Conservation (phyloP, 2,888 invertebrate species). For the Xanthorhoe spadicearia region DNA sequence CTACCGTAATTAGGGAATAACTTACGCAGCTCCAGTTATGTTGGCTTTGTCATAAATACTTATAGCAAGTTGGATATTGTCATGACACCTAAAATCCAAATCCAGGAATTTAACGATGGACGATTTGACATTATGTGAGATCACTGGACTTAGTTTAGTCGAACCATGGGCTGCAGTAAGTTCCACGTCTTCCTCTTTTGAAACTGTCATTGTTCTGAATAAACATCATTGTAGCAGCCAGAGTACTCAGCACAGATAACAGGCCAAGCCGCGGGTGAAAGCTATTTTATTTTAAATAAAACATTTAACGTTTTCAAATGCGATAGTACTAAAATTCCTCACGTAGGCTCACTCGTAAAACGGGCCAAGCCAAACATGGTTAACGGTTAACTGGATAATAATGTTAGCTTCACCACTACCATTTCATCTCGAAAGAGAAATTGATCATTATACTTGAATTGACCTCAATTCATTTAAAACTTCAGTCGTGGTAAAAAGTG, state of each 20-base stretch:
- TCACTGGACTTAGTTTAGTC: too few relatives aligned
- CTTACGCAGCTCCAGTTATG: neutral
- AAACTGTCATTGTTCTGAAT: too few relatives aligned
- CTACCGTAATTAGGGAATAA: neutral
- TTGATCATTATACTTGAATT: neutral
- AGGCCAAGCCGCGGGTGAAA: neutral
- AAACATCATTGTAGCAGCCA: too few relatives aligned
- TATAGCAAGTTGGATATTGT: too few relatives aligned
- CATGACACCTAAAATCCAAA: too few relatives aligned
- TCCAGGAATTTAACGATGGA: too few relatives aligned
- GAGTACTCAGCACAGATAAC: too few relatives aligned
- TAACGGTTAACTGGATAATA: slow-evolving; percentile 46
- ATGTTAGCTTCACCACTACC: slow-evolving; percentile 40
- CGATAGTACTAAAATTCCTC: slow-evolving; percentile 27
- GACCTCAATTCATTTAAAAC: neutral
- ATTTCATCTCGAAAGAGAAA: slow-evolving; percentile 3
- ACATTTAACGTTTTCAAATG: slow-evolving; percentile 16
- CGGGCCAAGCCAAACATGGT: slow-evolving; percentile 45
- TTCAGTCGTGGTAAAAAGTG: too few relatives aligned
- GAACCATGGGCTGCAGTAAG: too few relatives aligned
- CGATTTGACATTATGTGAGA: too few relatives aligned
- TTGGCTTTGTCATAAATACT: neutral
- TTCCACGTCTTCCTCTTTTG: too few relatives aligned
- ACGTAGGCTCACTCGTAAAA: slow-evolving; percentile 43
- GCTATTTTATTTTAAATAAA: slow-evolving; percentile 18